phyloP scores from a whole-genome alignment of 2,888 invertebrate genomes.

The Iphiclides podalirius region DNA sequence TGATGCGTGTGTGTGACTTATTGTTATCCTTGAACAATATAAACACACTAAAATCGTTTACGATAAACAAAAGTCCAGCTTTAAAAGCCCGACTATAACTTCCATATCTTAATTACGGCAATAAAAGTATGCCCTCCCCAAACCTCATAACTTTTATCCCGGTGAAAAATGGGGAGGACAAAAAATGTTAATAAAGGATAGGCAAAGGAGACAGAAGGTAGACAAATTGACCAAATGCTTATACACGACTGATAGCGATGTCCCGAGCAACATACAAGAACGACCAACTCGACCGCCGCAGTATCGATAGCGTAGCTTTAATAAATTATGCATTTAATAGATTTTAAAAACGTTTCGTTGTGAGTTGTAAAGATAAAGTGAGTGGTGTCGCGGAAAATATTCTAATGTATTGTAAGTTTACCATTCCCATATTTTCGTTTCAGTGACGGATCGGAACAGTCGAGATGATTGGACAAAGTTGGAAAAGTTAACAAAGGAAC shows the following conservation, averaged over 20 bases:
- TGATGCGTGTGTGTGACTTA: no score
- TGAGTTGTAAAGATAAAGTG: conserved; percentile 40
- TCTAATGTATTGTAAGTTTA: no score
- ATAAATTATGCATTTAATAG: conserved; percentile 63
- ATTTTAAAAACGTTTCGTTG: conserved; percentile 45
- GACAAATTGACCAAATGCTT: conserved; percentile 66
- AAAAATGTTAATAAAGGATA: conserved; percentile 65
- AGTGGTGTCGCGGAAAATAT: conserved; percentile 31
- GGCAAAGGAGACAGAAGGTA: conserved; percentile 41
- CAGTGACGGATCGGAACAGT: no score
- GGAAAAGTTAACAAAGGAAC: no score
- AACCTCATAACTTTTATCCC: conserved; percentile 64
- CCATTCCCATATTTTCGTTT: no score
- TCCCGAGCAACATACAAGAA: conserved; percentile 41
- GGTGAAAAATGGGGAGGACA: conserved; percentile 59
- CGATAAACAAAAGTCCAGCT: conserved; percentile 39
- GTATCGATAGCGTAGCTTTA: conserved; percentile 49
- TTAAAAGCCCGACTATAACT: conserved; percentile 68
- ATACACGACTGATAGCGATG: conserved; percentile 49
- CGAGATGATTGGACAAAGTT: no score
- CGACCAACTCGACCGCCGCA: conserved; percentile 23
- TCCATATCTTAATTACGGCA: conserved; percentile 72
- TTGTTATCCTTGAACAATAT: conserved; percentile 2
- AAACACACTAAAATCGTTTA: background rate
- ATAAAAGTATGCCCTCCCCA: conserved; percentile 68